These are phyloP conservation scores for Onychostruthus taczanowskii DNA, from an alignment of 2,113 vertebrate genomes.

Conservation along the genomic window DNA sequence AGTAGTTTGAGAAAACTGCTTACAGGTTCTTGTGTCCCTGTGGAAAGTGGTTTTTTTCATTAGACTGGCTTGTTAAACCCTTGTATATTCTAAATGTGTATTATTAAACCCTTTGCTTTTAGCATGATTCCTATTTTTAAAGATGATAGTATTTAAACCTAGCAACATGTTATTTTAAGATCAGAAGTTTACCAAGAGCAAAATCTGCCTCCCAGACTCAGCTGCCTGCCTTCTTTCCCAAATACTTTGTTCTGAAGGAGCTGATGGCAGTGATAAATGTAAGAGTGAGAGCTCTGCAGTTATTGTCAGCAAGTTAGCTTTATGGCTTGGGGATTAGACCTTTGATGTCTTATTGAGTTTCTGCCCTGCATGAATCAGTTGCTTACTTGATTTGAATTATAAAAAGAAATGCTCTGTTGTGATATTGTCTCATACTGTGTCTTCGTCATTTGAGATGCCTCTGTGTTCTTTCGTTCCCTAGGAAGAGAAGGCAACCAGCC, in stretches of 20 bases:
- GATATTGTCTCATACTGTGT: constrained; percentile 51
- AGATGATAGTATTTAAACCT: constrained; percentile 3
- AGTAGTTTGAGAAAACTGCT: constrained; percentile 9
- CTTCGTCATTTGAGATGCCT: constrained; percentile 58
- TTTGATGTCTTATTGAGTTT: constrained; percentile 60
- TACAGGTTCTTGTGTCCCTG: not conserved
- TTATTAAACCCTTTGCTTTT: not conserved
- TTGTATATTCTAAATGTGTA: not conserved
- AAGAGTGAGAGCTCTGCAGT: constrained; percentile 31
- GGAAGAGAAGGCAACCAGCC: constrained; percentile 44
- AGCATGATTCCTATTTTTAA: constrained; percentile 5
- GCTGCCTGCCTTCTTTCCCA: not conserved
- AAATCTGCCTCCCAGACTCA: constrained; percentile 29
- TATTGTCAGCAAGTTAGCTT: constrained; percentile 54
- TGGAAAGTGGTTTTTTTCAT: not conserved
- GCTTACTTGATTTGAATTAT: constrained; percentile 61
- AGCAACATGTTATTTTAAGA: not conserved
- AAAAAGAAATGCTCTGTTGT: constrained; percentile 46
- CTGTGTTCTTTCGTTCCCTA: constrained; percentile 18
- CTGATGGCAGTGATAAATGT: constrained; percentile 57
- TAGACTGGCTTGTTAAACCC: not conserved
- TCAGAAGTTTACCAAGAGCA: constrained; percentile 13
- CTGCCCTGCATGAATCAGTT: constrained; percentile 49
- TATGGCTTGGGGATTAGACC: constrained; percentile 35
- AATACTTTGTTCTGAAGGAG: constrained; percentile 43